Base-by-base conservation (phyloP, 2,113 vertebrate species). In the Corythornis madagascariensis region DNA sequence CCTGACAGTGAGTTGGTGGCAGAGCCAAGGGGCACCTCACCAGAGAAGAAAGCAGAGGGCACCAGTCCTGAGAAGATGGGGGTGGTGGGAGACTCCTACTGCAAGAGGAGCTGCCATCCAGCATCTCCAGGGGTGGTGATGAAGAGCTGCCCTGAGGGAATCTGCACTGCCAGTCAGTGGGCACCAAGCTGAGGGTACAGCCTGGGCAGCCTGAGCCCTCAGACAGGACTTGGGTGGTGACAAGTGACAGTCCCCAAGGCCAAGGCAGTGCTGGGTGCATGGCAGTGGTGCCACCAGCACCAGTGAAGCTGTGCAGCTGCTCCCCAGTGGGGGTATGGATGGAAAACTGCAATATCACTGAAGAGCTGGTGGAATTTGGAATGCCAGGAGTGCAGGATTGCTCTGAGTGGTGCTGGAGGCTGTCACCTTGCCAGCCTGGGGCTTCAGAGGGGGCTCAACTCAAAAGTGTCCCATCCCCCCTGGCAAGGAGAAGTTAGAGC, bases 161-260 rank as follows among this genome's bases (percentile, higher is more conserved):
- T 13, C 57, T 6, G 6, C 3, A 20, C 57, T 18, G 7, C 15
- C 29, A 31, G 86, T 7, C 70, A 13, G 16, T 0, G 10, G 59
- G 33, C 47, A 50, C 42, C 55, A 45, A 12, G 28, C 5, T 31
- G 6, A 67, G 53, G 29, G n/a, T 11, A 16, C 3, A 31, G 31
- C 33, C 64, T 52, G 16, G 4, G 10, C 1, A 31, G 31, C 11
- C 31, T 8, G 20, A 84, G 61, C 35, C 67, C 61, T 80, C 43
- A 45, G n/a, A 9, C 2, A 7, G 13, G 31, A 8, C 43, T 29
- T 6, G 38, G 33, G 24, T 0, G 0, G 61, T 20, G n/a, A 29
- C 20, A 40, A 19, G 8, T 16, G 53, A 43, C 2, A 48, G 21
- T 22, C 33, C 4, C 1, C 22, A 15, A 20, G 22, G 48, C 47